Percentiles rank a stretch among this genome's conserved stretches.
Conservation (phyloP, 2,797 vertebrate species). For the Micropoecilia bifurca region DNA sequence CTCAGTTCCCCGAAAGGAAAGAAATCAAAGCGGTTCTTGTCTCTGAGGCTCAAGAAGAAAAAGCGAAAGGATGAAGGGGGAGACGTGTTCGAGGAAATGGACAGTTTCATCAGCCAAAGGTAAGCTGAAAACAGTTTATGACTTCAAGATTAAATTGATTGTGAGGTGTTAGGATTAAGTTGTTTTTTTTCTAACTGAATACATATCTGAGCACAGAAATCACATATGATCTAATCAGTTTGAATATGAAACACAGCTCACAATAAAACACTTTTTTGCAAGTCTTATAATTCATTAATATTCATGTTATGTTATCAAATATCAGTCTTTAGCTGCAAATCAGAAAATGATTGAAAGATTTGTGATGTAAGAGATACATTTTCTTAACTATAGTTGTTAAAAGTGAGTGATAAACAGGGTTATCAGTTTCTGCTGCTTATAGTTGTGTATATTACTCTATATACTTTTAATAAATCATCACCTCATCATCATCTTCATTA, state of each 20-base stretch:
- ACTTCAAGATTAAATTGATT: no score
- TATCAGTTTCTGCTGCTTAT: background rate
- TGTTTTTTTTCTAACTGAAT: background rate
- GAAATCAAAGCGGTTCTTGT: slow-evolving; percentile 43
- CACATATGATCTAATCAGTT: background rate
- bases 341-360: background rate
- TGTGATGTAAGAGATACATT: background rate
- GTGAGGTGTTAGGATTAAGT: background rate
- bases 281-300: background rate
- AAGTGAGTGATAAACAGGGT: background rate
- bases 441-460: background rate
- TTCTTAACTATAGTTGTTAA: background rate
- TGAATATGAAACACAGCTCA: background rate
- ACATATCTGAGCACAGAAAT: background rate
- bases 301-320: background rate
- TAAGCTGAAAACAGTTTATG: slow-evolving; percentile 25
- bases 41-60: slow-evolving; percentile 54
- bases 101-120: slow-evolving; percentile 49
- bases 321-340: background rate
- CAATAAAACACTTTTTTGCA: background rate
- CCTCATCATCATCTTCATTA: background rate
- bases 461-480: background rate
- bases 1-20: slow-evolving; percentile 51
- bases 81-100: slow-evolving; percentile 61
- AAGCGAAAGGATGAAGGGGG: slow-evolving; percentile 49